Percentiles rank a stretch among this genome's conserved stretches.
These are phyloP conservation scores for Florisuga fusca DNA, from an alignment of 2,797 vertebrate genomes.

Conservation along the genomic window DNA sequence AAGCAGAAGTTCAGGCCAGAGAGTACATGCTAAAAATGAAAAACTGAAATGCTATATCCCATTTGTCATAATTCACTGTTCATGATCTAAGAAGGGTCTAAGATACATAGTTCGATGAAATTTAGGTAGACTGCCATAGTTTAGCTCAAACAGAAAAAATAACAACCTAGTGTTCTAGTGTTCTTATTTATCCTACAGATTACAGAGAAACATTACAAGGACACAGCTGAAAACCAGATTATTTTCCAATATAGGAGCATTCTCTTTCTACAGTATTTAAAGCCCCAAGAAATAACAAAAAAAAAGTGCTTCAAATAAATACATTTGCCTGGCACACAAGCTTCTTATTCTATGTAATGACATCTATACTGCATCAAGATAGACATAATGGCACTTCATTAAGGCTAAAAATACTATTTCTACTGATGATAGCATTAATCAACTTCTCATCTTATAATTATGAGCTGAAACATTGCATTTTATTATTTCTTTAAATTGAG, in stretches of 20 bases:
- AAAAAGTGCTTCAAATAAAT: neutral
- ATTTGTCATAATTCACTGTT: neutral
- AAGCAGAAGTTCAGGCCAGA: rapidly evolving
- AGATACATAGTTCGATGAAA: neutral
- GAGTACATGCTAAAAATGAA: neutral
- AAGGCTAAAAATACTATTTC: neutral
- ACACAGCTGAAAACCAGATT: neutral
- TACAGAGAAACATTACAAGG: neutral
- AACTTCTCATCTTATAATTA: neutral
- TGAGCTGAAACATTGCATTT: neutral
- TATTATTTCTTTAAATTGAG: neutral
- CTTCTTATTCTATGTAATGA: neutral
- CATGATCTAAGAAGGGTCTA: neutral
- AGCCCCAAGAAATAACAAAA: neutral
- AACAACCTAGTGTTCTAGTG: neutral
- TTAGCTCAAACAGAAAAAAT: neutral
- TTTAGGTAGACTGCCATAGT: neutral
- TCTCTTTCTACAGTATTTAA: neutral
- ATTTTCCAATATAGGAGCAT: neutral
- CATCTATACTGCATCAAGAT: neutral
- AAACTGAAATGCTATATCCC: neutral
- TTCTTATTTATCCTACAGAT: neutral
- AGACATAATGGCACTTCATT: neutral
- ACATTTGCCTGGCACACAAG: neutral
- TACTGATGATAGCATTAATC: neutral